These are phyloP conservation scores for Candidula unifasciata DNA, from an alignment of 2,888 invertebrate species.

Conservation along the genomic window DNA sequence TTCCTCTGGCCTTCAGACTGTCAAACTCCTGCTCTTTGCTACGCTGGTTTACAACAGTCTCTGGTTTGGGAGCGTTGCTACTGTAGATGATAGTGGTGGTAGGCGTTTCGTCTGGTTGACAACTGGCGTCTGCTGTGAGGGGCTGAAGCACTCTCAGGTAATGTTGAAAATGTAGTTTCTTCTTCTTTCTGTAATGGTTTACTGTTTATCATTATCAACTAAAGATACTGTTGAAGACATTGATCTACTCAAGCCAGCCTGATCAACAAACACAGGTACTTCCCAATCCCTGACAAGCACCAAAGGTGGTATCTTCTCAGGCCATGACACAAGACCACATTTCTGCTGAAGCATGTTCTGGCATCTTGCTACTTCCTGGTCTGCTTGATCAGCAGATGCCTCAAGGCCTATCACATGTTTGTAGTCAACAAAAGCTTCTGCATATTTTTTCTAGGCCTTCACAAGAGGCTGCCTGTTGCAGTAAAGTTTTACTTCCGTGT, in stretches of 20 bases:
- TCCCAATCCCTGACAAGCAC: constrained; percentile 62
- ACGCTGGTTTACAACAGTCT: constrained; percentile 14
- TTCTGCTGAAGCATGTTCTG: constrained; percentile 63
- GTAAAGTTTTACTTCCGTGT: constrained; percentile 71
- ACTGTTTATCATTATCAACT: constrained; percentile 4
- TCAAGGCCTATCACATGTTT: constrained; percentile 72
- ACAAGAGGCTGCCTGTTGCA: constrained; percentile 75
- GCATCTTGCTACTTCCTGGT: constrained; percentile 72
- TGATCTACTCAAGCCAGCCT: constrained; percentile 33
- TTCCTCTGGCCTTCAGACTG: constrained; percentile 71
- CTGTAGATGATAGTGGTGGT: neutral
- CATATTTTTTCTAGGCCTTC: constrained; percentile 75
- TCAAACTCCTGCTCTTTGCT: constrained; percentile 66
- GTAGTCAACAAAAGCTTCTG: constrained; percentile 74
- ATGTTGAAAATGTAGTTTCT: neutral
- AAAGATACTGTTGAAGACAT: constrained; percentile 35
- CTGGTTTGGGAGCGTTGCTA: neutral
- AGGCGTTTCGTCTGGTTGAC: neutral
- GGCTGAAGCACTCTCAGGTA: neutral
- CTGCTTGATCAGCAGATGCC: constrained; percentile 68
- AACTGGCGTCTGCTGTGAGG: neutral
- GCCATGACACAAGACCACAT: constrained; percentile 70
- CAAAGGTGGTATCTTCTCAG: constrained; percentile 70
- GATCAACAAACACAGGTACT: constrained; percentile 66
- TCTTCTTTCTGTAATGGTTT: neutral